A percentile compares a stretch with the other conserved stretches of the same genome.
Evolutionary conservation across 2,113 vertebrate genomes (phyloP).

Genomic region (Vulpes lagopus): DNA sequence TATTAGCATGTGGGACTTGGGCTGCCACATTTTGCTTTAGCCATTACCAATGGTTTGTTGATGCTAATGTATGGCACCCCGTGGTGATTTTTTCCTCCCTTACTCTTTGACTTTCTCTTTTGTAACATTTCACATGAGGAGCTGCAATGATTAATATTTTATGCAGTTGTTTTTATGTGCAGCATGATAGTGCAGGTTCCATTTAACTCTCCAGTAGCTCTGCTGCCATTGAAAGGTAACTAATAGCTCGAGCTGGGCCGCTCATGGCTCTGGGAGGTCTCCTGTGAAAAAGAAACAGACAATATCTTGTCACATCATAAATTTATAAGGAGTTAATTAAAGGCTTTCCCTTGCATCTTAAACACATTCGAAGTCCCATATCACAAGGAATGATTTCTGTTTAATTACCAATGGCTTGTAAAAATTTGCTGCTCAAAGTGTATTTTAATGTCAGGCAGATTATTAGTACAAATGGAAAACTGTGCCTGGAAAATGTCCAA

Average conservation of each 20-base stretch:
- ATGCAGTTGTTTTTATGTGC: slow-evolving; percentile 83
- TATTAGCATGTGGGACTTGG: slow-evolving; percentile 68
- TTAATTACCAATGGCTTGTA: slow-evolving; percentile 68
- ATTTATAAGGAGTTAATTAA: slow-evolving; percentile 86
- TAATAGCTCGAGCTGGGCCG: slow-evolving; percentile 78
- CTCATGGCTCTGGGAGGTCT: slow-evolving; percentile 77
- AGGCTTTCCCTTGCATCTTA: slow-evolving; percentile 81
- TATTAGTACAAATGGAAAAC: slow-evolving; percentile 57
- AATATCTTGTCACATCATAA: slow-evolving; percentile 84
- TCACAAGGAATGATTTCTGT: slow-evolving; percentile 70
- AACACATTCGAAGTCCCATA: slow-evolving; percentile 72
- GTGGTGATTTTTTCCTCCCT: slow-evolving; percentile 61
- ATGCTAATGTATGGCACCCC: slow-evolving; percentile 81
- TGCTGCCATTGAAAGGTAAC: slow-evolving; percentile 79
- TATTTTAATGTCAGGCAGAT: slow-evolving; percentile 72
- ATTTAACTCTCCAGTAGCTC: slow-evolving; percentile 77
- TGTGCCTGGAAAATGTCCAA: background rate
- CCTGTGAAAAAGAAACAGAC: slow-evolving; percentile 80
- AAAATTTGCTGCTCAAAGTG: slow-evolving; percentile 68
- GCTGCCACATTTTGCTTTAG: slow-evolving; percentile 78
- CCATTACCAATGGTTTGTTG: slow-evolving; percentile 79
- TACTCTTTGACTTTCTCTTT: slow-evolving; percentile 81
- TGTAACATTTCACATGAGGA: slow-evolving; percentile 84
- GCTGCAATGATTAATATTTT: slow-evolving; percentile 87
- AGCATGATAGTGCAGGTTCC: slow-evolving; percentile 66